phyloP scores from a whole-genome alignment of 2,888 invertebrate genomes.

The Xestia ashworthii region DNA sequence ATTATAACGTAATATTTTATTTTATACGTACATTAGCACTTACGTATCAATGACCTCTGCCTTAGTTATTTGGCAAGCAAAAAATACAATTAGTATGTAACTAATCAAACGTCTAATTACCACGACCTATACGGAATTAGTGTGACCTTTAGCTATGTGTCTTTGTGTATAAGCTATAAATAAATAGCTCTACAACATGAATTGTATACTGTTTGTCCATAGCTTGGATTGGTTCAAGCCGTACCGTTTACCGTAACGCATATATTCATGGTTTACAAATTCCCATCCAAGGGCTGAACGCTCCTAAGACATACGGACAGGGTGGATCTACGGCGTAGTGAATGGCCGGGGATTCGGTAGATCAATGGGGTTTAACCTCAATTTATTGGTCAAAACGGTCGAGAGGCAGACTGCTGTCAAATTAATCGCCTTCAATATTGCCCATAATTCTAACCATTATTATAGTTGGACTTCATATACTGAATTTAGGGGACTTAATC shows the following conservation, averaged over 20 bases:
- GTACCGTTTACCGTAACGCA: slow-evolving; percentile 10
- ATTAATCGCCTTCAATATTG: slow-evolving; percentile 63
- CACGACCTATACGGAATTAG: neutral
- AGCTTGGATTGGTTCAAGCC: neutral
- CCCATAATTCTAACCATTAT: slow-evolving; percentile 56
- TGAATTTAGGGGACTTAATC: slow-evolving; percentile 30
- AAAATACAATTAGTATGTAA: neutral
- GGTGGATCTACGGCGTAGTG: slow-evolving; percentile 51
- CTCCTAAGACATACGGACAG: slow-evolving; percentile 57
- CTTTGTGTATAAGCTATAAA: neutral
- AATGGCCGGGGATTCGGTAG: slow-evolving; percentile 56
- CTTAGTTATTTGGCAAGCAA: neutral
- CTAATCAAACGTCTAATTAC: neutral
- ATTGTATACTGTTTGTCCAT: neutral
- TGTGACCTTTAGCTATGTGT: neutral
- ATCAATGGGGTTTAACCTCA: slow-evolving; percentile 63
- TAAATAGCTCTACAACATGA: neutral
- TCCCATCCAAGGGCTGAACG: slow-evolving; percentile 21
- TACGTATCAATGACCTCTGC: too few species aligned
- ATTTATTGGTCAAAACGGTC: slow-evolving; percentile 61
- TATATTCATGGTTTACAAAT: slow-evolving; percentile 44
- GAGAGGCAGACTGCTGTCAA: slow-evolving; percentile 58
- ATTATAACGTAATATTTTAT: neutral
- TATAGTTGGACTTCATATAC: slow-evolving; percentile 46
- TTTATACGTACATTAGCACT: neutral